Conservation (phyloP, 2,888 invertebrate genomes). For the Calliphora vomitoria region DNA sequence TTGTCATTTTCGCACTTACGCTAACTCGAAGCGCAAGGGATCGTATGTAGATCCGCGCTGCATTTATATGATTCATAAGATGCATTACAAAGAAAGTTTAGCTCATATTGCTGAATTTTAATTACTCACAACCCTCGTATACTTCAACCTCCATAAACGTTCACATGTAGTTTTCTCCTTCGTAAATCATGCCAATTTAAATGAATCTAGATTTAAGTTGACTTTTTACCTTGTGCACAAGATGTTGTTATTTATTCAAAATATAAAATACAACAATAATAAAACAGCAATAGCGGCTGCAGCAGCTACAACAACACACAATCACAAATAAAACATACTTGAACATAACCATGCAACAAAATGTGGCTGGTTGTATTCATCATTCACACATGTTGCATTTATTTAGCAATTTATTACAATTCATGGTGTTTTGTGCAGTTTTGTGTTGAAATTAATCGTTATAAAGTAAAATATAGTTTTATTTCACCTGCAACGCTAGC, state of each 20-base stretch:
- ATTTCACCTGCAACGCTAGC: background rate
- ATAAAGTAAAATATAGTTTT: conserved; percentile 65
- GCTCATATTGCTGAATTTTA: too few relatives aligned
- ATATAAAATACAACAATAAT: conserved; percentile 33
- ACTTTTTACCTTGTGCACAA: conserved; percentile 73
- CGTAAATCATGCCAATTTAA: conserved; percentile 75
- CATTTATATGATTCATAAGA: too few relatives aligned
- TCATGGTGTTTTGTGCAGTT: conserved; percentile 34
- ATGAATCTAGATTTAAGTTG: conserved; percentile 74
- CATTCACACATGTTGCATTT: conserved; percentile 75
- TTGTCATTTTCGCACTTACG: too few relatives aligned
- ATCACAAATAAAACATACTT: conserved; percentile 40
- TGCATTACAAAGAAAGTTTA: too few relatives aligned
- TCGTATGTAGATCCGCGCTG: too few relatives aligned
- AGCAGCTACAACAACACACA: background rate
- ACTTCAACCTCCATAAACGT: background rate
- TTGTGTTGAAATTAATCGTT: conserved; percentile 68
- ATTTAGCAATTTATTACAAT: conserved; percentile 73
- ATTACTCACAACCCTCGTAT: conserved; percentile 21
- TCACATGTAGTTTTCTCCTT: conserved; percentile 32
- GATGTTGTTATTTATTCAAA: conserved; percentile 66
- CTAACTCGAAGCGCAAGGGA: too few relatives aligned
- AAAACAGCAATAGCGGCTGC: conserved; percentile 8
- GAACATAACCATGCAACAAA: conserved; percentile 58
- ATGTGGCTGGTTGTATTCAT: conserved; percentile 70